Conservation (phyloP, 2,113 vertebrate species). For the Tachycineta bicolor region DNA sequence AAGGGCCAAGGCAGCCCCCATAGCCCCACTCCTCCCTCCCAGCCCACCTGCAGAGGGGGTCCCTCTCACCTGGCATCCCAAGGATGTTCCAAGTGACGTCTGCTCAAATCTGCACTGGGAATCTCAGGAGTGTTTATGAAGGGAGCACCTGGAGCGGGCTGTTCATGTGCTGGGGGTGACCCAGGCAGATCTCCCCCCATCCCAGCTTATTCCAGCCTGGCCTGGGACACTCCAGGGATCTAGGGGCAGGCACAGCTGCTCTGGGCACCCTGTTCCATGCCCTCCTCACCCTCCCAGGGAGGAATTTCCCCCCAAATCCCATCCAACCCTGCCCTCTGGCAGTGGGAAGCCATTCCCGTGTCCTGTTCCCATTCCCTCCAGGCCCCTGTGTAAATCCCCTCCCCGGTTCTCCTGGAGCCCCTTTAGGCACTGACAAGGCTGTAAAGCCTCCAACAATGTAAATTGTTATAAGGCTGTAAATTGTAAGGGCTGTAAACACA, state of each 20-base stretch:
- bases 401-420: not conserved
- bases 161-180: fast-evolving
- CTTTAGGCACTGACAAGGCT: not conserved
- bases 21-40: not conserved
- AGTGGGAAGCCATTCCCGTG: not conserved
- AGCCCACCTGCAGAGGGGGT: not conserved
- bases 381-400: not conserved
- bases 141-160: not conserved
- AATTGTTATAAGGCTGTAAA: not conserved
- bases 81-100: fast-evolving
- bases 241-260: not conserved
- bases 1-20: not conserved
- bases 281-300: fast-evolving
- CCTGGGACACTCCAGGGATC: not conserved
- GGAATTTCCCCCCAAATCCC: not conserved
- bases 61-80: not conserved
- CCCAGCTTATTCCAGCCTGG: not conserved
- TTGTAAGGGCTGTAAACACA: not conserved
- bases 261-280: not conserved
- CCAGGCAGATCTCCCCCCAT: fast-evolving
- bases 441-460: not conserved
- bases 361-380: not conserved
- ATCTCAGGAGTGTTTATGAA: fast-evolving
- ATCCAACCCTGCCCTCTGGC: not conserved
- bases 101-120: not conserved